Evolutionary conservation across 2,797 vertebrate species (phyloP), one percentile per base, ranked within the genome.

Genomic region (Craterocephalus amniculus): DNA sequence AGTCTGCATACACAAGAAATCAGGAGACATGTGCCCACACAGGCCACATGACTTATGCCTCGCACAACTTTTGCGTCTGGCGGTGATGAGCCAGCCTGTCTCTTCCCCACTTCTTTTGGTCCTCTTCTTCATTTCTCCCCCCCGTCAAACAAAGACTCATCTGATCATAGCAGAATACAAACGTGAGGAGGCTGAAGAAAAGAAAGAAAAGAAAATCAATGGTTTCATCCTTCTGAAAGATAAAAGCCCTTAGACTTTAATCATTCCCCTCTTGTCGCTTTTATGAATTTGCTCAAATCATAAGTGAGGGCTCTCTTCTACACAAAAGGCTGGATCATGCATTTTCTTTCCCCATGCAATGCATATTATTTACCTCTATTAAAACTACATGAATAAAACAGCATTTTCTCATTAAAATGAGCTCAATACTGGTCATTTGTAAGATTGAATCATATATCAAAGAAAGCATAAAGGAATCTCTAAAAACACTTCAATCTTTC

Each of bases 41-140:
- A 82, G 90, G 88, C 93, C 93, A 94, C 66, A 34, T 87, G 88
- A 90, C 88, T 90, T 92, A 85, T 89, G 87, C 11, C 92, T 93
- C 84, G 70, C 55, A 67, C 80, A 93, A 93, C 86, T 90, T 89
- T 92, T 67, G 86, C 91, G 88, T 85, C 79, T 63, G 84, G 91
- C 78, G 73, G 90, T 94, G 94, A 95, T 95, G 92, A 95, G 88
- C 79, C 68, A 66, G 75, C 80, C 84, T 92, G 83, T 91, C 87
- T 90, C 73, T 75, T 80, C 81, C 80, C 61, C 73, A 78, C 83
- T 85, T 87, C 85, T 86, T 86, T 84, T 59, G 63, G 84, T 74
- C 77, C 66, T 70, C 55, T 68, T 83, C 72, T 74, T 60, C 77
- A 80, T 38, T 38, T 38, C 36, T 24, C 24, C 12, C 10, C 73